A percentile compares a stretch with the other conserved stretches of the same genome.
phyloP scores from a whole-genome alignment of 1,140 invertebrate species.

The Macrostomum lignano region DNA sequence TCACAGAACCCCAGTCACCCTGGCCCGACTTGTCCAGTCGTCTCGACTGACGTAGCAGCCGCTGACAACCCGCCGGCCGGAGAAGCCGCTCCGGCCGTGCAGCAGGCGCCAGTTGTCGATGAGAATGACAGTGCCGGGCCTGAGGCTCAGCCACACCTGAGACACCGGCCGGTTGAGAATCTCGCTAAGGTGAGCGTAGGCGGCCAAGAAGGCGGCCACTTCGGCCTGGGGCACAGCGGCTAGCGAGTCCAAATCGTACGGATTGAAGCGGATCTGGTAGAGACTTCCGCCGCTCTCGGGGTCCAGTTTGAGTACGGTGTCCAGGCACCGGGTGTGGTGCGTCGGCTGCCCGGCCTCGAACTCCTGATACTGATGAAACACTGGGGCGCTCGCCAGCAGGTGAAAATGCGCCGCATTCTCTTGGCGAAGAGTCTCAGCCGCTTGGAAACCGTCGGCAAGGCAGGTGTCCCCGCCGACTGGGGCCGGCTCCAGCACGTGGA shows the following conservation, averaged over 20 bases:
- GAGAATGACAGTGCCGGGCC: slow-evolving; percentile 37
- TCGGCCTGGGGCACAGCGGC: slow-evolving; percentile 29
- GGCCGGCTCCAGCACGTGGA: too few relatives aligned
- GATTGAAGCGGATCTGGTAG: slow-evolving; percentile 30
- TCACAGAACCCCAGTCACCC: too few relatives aligned
- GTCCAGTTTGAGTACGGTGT: slow-evolving; percentile 11
- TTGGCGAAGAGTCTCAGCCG: too few relatives aligned
- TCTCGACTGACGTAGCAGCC: slow-evolving; percentile 7
- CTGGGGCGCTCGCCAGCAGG: slow-evolving; percentile 29
- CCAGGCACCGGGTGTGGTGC: slow-evolving; percentile 10
- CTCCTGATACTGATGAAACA: slow-evolving; percentile 36
- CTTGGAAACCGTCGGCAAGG: too few relatives aligned
- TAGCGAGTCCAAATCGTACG: slow-evolving; percentile 37
- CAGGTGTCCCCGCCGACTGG: too few relatives aligned
- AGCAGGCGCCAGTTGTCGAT: slow-evolving; percentile 46
- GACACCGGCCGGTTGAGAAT: slow-evolving; percentile 30
- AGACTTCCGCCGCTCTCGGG: slow-evolving; percentile 10
- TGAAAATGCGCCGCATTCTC: slow-evolving; percentile 32
- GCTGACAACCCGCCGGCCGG: slow-evolving; percentile 18
- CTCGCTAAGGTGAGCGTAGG: slow-evolving; percentile 32
- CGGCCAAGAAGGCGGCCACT: slow-evolving; percentile 35
- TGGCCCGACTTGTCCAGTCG: too few relatives aligned
- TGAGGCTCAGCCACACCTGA: slow-evolving; percentile 34
- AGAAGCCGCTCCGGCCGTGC: slow-evolving; percentile 39
- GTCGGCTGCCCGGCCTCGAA: too few relatives aligned